Conservation (phyloP, 2,113 vertebrate species). For the Leuciscus idus region DNA sequence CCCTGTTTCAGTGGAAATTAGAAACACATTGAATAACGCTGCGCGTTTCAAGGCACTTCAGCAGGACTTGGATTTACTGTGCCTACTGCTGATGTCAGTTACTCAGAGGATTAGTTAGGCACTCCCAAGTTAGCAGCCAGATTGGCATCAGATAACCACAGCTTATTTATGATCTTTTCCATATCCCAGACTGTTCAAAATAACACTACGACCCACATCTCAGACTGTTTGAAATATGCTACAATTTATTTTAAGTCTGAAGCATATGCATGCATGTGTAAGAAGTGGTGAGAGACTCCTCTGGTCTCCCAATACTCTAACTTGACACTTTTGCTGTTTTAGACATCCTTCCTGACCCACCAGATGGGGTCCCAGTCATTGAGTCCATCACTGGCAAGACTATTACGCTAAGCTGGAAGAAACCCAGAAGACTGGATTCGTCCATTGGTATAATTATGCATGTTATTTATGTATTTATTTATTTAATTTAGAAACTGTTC, state of each 20-base stretch:
- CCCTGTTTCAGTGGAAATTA: too few relatives aligned
- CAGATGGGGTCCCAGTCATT: conserved; percentile 86
- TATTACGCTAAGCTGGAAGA: conserved; percentile 88
- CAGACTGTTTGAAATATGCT: not conserved
- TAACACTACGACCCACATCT: not conserved
- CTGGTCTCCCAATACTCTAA: conserved; percentile 10
- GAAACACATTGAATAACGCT: too few relatives aligned
- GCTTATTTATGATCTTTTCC: not conserved
- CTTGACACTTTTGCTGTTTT: conserved; percentile 47
- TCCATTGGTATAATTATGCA: conserved; percentile 84
- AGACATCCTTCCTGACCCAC: conserved; percentile 95
- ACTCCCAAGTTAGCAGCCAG: not conserved
- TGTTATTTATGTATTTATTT: conserved; percentile 5
- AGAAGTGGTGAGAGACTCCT: not conserved
- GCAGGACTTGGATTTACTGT: not conserved
- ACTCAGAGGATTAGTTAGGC: not conserved
- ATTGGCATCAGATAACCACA: not conserved
- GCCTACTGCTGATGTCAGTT: not conserved
- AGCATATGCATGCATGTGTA: conserved; percentile 2
- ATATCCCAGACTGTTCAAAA: not conserved
- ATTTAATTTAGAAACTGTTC: conserved; percentile 1
- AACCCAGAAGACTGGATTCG: conserved; percentile 89
- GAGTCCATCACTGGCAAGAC: conserved; percentile 87
- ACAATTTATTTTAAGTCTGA: conserved; percentile 8
- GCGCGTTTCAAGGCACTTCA: too few relatives aligned